These are phyloP conservation scores for Terrapene triunguis DNA, from an alignment of 2,113 vertebrate species.

Conservation along the genomic window DNA sequence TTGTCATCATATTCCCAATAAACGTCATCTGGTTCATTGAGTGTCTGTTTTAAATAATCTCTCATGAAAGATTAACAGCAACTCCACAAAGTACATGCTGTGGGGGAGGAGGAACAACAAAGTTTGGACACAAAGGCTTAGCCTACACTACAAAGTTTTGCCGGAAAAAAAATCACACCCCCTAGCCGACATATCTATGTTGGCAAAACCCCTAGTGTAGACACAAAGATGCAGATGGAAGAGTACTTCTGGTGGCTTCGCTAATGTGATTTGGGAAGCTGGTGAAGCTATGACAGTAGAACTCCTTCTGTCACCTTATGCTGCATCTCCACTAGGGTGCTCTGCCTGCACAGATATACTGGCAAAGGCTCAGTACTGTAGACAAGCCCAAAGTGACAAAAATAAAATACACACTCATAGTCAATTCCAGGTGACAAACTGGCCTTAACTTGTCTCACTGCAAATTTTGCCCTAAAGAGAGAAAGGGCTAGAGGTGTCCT, in stretches of 20 bases:
- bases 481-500: neutral
- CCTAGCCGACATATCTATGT: neutral
- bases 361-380: neutral
- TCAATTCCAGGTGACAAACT: neutral
- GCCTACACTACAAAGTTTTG: neutral
- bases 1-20: slow-evolving; percentile 62
- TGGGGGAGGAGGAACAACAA: neutral
- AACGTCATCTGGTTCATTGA: slow-evolving; percentile 63
- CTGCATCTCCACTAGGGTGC: no score
- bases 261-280: neutral
- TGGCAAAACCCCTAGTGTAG: neutral
- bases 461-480: neutral
- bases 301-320: neutral
- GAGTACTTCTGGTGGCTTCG: neutral
- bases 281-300: neutral
- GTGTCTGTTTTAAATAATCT: slow-evolving; percentile 67
- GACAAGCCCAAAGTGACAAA: no score
- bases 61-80: slow-evolving; percentile 46
- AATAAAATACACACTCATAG: neutral
- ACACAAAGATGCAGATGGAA: neutral
- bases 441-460: fast-evolving
- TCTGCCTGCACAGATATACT: no score
- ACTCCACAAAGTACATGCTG: neutral
- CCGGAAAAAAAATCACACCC: no score
- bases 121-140: neutral